Percentiles rank a stretch among this genome's conserved stretches.
Conservation (phyloP, 2,113 vertebrate species). For the Hyperopisus bebe region DNA sequence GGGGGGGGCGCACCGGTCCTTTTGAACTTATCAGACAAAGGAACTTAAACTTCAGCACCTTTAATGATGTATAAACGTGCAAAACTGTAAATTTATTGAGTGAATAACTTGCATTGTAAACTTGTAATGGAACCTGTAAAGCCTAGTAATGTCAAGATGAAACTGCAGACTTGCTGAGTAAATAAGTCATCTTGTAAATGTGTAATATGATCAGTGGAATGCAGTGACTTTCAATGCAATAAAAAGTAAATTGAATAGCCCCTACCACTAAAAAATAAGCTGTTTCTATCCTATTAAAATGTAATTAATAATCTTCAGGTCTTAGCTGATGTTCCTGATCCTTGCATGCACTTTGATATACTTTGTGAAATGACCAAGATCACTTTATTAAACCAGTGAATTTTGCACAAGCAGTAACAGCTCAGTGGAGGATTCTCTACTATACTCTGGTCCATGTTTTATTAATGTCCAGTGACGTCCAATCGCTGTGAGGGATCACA, state of each 20-base stretch:
- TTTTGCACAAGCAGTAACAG: not conserved
- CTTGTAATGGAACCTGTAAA: not conserved
- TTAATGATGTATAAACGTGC: not conserved
- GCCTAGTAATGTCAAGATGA: not conserved
- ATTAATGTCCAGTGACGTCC: not conserved
- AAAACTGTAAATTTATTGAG: not conserved
- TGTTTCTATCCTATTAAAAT: not conserved
- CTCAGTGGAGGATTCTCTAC: not conserved
- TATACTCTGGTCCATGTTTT: not conserved
- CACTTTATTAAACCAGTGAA: not conserved
- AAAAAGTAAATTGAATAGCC: not conserved
- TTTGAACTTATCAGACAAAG: not conserved
- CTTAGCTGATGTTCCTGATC: not conserved
- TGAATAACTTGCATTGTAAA: not conserved
- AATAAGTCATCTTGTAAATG: not conserved
- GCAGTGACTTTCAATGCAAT: not conserved
- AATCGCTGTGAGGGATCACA: not conserved
- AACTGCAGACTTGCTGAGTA: not conserved
- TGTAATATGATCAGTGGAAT: not conserved
- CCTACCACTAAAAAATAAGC: not conserved
- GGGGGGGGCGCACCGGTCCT: not conserved
- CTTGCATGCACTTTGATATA: not conserved
- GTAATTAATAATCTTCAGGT: not conserved
- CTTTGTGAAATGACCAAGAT: not conserved
- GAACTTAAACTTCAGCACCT: not conserved